Percentiles rank a stretch among this genome's conserved stretches.
These are phyloP conservation scores for Ptychoptera contaminata DNA, from an alignment of 2,888 invertebrate genomes.

Conservation along the genomic window DNA sequence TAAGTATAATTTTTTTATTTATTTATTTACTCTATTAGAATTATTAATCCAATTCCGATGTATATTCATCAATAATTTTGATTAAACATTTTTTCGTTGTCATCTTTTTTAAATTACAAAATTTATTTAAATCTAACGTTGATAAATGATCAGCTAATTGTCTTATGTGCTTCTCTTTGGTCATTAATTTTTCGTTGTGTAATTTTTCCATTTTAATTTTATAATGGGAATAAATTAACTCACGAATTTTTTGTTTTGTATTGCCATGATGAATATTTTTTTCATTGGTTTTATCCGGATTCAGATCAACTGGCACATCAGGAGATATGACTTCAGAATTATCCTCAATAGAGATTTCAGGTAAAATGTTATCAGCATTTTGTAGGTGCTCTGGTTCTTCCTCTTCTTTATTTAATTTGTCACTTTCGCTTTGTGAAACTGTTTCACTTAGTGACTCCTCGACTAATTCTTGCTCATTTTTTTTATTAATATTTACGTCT, in stretches of 20 bases:
- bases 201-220: not conserved
- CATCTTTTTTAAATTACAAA: constrained; percentile 33
- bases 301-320: constrained; percentile 9
- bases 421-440: not conserved
- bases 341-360: too few relatives aligned
- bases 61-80: constrained; percentile 31
- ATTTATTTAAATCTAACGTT: constrained; percentile 30
- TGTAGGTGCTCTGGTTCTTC: too few relatives aligned
- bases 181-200: constrained; percentile 20
- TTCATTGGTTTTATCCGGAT: constrained; percentile 17
- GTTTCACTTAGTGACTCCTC: not conserved
- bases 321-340: too few relatives aligned
- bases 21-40: not conserved
- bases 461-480: constrained; percentile 12
- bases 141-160: constrained; percentile 33
- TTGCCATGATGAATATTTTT: constrained; percentile 9
- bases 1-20: not conserved
- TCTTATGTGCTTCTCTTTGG: constrained; percentile 28
- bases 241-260: constrained; percentile 16
- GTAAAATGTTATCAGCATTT: too few relatives aligned
- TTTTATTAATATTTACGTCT: constrained; percentile 8
- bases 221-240: constrained; percentile 9
- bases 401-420: not conserved
- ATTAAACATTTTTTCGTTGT: constrained; percentile 34
- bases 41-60: not conserved